A percentile compares a stretch with the other conserved stretches of the same genome.
phyloP scores from a whole-genome alignment of 2,888 invertebrate genomes.

The Mimachlamys varia region DNA sequence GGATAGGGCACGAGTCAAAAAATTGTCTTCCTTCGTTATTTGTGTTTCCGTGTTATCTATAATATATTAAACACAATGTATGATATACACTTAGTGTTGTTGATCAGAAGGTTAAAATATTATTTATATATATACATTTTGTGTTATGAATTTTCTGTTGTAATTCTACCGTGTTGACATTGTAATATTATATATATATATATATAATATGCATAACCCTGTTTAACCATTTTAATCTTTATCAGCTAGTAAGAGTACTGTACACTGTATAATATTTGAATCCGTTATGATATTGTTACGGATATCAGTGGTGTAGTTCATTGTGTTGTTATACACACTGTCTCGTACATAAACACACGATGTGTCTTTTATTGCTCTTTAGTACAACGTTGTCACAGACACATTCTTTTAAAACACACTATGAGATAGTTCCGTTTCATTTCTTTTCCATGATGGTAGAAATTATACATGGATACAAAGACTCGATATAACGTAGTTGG shows the following conservation, averaged over 20 bases:
- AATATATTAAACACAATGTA: no score
- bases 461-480: neutral
- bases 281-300: neutral
- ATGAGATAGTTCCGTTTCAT: slow-evolving; percentile 14
- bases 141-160: no score
- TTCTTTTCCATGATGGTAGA: slow-evolving; percentile 12
- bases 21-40: no score
- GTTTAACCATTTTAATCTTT: no score
- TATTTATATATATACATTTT: no score
- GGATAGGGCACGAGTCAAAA: no score
- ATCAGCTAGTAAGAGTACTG: neutral
- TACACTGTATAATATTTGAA: neutral
- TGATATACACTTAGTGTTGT: no score
- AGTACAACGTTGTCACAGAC: neutral
- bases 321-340: neutral
- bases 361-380: neutral
- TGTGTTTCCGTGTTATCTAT: no score
- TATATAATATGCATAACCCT: no score
- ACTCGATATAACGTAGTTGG: neutral
- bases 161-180: no score
- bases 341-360: neutral
- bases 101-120: no score
- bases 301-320: neutral
- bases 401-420: neutral
- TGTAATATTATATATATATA: no score